Percentiles rank a stretch among this genome's conserved stretches.
Conservation (phyloP, 2,888 invertebrate species). For the Ochlodes sylvanus region DNA sequence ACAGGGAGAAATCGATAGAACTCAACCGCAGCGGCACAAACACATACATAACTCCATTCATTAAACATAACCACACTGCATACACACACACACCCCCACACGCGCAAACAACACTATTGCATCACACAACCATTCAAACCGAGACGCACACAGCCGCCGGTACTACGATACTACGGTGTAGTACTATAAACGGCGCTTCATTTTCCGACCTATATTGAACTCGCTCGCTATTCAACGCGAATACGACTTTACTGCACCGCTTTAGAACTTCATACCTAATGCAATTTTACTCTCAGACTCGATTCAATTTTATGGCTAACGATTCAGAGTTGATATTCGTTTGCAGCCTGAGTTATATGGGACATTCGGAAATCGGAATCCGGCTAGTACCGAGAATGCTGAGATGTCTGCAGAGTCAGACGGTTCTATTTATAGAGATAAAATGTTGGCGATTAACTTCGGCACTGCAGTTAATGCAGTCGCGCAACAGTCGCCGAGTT, state of each 20-base stretch:
- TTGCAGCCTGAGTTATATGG: conserved; percentile 43
- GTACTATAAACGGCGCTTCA: conserved; percentile 80
- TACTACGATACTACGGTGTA: conserved; percentile 79
- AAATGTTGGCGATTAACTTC: conserved; percentile 62
- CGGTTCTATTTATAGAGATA: conserved; percentile 78
- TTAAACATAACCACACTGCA: conserved; percentile 60
- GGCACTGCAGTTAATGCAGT: conserved; percentile 46
- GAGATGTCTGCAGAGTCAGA: conserved; percentile 76
- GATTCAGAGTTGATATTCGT: conserved; percentile 49
- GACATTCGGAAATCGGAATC: conserved; percentile 49
- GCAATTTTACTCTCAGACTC: conserved; percentile 19
- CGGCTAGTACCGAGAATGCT: conserved; percentile 47
- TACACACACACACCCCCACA: conserved; percentile 53
- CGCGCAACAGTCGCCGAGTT: conserved; percentile 42
- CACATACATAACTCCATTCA: conserved; percentile 70
- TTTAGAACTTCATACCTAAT: conserved; percentile 40
- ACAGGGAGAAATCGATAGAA: conserved; percentile 64
- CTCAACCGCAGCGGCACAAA: conserved; percentile 56
- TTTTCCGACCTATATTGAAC: conserved; percentile 73
- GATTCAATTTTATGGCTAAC: conserved; percentile 51
- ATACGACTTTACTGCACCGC: conserved; percentile 49
- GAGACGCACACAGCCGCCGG: conserved; percentile 56
- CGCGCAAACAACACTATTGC: conserved; percentile 53
- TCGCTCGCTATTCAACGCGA: conserved; percentile 46
- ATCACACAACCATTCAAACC: conserved; percentile 49